Base-by-base conservation (phyloP, 2,113 vertebrate species). In the Corythornis madagascariensis region DNA sequence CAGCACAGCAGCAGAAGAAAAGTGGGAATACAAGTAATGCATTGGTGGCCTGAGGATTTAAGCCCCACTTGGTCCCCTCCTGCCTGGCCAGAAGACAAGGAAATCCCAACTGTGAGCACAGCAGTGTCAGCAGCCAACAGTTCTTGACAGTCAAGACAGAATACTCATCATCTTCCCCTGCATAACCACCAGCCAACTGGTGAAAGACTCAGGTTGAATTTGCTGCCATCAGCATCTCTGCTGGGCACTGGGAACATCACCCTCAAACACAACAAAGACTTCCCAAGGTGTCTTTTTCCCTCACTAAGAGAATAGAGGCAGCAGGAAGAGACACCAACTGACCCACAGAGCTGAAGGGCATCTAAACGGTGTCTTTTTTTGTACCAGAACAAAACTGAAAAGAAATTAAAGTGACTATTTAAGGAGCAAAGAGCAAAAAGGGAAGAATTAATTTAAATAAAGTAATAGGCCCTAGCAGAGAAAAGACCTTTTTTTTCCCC, bases 341-440 rank as follows among this genome's bases (percentile, higher is more conserved):
- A 35, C 52, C 25, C 60, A 52, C 52, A 52, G 40, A 75, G 66
- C 76, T 69, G 73, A 84, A 81, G 59, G 42, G 40, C 17, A 5
- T 66, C 67, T 83, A 29, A 66, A 66, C 8, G 6, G 26, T 70
- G 45, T 19, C 61, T 56, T 52, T 55, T 57, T 3, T 24, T 24
- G 5, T 53, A 60, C 40, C 61, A 86, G 61, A 88, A 83, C 33
- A 74, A 77, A 90, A 90, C 64, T 33, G 67, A 75, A 86, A 88
- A 57, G 90, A 94, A 94, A 90, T 78, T 61, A 60, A 88, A 86
- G 63, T 17, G 29, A 72, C 77, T 93, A 38, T 72, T 93, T 87
- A 82, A 83, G 33, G 25, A 89, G 45, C 70, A 90, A 79, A 26
- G 47, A 90, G 70, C 33, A 71, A 93, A 78, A 76, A 77, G 52